Conservation (phyloP, 2,888 invertebrate species). For the Trichogramma evanescens region DNA sequence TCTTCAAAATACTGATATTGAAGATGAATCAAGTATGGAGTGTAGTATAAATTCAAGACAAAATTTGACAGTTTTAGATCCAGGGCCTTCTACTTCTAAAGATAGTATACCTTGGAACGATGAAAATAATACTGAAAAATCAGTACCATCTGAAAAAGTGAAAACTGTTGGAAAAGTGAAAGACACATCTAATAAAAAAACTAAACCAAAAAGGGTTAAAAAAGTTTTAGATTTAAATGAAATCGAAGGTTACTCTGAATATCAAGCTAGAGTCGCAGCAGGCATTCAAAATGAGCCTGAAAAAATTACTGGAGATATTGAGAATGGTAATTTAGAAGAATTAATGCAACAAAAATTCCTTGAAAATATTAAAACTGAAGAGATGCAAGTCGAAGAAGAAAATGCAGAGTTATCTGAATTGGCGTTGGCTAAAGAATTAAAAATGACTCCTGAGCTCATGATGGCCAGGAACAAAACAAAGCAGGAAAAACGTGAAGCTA, state of each 20-base stretch:
- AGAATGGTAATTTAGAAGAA: background rate
- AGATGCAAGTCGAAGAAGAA: constrained; percentile 17
- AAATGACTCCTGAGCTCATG: constrained; percentile 1
- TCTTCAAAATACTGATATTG: constrained; percentile 13
- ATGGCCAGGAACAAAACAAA: constrained; percentile 24
- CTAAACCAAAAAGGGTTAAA: constrained; percentile 13
- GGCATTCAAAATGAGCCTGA: background rate
- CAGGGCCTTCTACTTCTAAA: constrained; percentile 32
- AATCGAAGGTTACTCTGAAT: background rate
- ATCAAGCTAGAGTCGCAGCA: background rate
- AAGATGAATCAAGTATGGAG: background rate
- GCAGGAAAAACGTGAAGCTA: constrained; percentile 31
- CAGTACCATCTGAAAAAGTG: constrained; percentile 32
- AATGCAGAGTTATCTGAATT: constrained; percentile 13
- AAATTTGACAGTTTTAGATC: constrained; percentile 25
- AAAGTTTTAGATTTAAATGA: constrained; percentile 9
- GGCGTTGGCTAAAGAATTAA: constrained; percentile 12
- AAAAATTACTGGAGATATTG: background rate
- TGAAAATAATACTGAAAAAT: constrained; percentile 9
- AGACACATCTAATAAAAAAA: constrained; percentile 17
- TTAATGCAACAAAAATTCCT: background rate
- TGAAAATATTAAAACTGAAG: constrained; percentile 6
- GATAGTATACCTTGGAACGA: constrained; percentile 24
- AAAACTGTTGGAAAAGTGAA: constrained; percentile 14
- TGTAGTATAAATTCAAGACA: background rate